Percentiles rank a stretch among this genome's conserved stretches.
Evolutionary conservation across 2,888 invertebrate genomes (phyloP).

Genomic region (Drosophila infuscata): DNA sequence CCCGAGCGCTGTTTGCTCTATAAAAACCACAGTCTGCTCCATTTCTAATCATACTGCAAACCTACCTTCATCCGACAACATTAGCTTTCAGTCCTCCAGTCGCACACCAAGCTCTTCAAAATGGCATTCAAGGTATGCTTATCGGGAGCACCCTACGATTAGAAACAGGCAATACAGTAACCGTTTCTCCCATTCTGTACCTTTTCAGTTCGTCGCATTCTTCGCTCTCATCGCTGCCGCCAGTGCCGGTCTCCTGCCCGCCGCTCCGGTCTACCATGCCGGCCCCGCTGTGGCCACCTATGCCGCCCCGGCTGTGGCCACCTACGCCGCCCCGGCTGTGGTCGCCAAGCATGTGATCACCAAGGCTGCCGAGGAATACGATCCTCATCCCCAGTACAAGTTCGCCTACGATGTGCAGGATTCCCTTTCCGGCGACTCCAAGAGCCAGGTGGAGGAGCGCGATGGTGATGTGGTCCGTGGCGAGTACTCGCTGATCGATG

Average conservation of each 20-base stretch:
- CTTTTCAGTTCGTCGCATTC: conserved; percentile 64
- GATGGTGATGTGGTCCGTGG: conserved; percentile 84
- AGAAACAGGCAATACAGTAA: neutral
- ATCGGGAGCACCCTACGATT: neutral
- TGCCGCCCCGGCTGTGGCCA: conserved; percentile 58
- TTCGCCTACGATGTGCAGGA: conserved; percentile 84
- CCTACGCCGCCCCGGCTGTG: conserved; percentile 54
- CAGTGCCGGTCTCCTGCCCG: conserved; percentile 72
- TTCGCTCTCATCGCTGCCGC: conserved; percentile 71
- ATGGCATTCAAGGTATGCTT: conserved; percentile 80
- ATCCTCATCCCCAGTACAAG: conserved; percentile 83
- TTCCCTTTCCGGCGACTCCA: conserved; percentile 82
- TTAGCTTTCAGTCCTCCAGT: conserved; percentile 33
- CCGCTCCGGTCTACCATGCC: conserved; percentile 61
- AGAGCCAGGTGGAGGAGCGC: conserved; percentile 83
- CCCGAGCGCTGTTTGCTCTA: conserved; percentile 43
- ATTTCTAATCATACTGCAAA: conserved; percentile 67
- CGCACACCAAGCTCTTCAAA: conserved; percentile 48
- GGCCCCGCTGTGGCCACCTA: conserved; percentile 51
- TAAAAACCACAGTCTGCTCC: conserved; percentile 48
- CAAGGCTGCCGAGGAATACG: conserved; percentile 77
- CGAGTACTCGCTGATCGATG: conserved; percentile 83
- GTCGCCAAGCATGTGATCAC: conserved; percentile 69
- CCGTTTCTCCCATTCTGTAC: neutral
- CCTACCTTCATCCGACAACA: conserved; percentile 48